A percentile compares a stretch with the other conserved stretches of the same genome.
phyloP scores from a whole-genome alignment of 2,888 invertebrate species.

The Thymelicus lineola region DNA sequence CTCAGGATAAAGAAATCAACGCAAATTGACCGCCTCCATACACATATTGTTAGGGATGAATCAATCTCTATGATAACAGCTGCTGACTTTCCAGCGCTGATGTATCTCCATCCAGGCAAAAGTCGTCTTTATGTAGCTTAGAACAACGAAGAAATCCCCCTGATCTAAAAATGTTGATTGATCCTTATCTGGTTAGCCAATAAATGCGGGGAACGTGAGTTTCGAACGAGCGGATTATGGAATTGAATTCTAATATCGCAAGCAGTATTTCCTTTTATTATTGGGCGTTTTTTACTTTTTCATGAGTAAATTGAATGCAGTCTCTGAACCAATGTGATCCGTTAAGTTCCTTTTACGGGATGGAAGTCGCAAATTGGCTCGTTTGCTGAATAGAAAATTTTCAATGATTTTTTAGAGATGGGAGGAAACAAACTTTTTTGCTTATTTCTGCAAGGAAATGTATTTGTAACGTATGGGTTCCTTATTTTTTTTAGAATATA shows the following conservation, averaged over 20 bases:
- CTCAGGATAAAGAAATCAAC: conserved; percentile 74
- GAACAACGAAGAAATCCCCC: conserved; percentile 13
- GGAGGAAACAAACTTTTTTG: too few species aligned
- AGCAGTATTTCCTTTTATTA: conserved; percentile 28
- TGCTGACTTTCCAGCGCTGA: conserved; percentile 15
- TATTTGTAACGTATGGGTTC: too few species aligned
- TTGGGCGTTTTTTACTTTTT: conserved; percentile 6
- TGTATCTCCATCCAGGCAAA: neutral
- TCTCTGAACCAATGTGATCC: neutral
- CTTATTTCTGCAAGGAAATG: too few species aligned
- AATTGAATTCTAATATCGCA: conserved; percentile 34
- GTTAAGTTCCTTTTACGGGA: neutral
- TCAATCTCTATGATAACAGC: conserved; percentile 65
- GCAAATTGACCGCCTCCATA: conserved; percentile 64
- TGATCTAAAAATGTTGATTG: conserved; percentile 18
- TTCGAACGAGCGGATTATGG: conserved; percentile 36
- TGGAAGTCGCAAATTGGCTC: neutral
- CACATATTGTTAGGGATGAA: conserved; percentile 60
- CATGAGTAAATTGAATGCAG: conserved; percentile 4
- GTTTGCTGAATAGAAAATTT: neutral
- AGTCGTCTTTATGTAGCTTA: neutral
- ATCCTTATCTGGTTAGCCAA: conserved; percentile 34
- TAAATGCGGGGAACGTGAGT: conserved; percentile 34
- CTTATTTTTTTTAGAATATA: too few species aligned
- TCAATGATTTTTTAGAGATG: too few species aligned